A percentile compares a stretch with the other conserved stretches of the same genome.
Conservation (phyloP, 2,797 vertebrate genomes). For the Remorina albescens region DNA sequence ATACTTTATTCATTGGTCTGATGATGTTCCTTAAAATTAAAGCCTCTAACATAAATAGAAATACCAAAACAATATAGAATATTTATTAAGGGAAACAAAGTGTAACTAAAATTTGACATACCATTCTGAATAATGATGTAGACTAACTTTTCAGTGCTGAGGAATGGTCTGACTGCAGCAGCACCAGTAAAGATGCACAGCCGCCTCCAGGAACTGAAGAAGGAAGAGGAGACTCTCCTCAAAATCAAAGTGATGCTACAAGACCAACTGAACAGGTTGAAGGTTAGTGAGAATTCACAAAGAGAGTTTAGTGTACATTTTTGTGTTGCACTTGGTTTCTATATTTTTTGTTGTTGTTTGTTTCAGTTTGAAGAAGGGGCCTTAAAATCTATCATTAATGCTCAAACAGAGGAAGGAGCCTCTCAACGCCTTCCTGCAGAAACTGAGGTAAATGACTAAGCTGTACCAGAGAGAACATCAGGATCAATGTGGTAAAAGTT, state of each 20-base stretch:
- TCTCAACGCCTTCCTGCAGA: conserved; percentile 68
- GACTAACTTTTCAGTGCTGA: conserved; percentile 44
- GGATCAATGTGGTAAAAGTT: not conserved
- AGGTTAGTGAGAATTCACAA: conserved; percentile 67
- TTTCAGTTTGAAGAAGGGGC: conserved; percentile 88
- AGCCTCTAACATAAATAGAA: not conserved
- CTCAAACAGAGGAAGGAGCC: conserved; percentile 78
- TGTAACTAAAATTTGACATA: not conserved
- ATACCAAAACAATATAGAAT: not conserved
- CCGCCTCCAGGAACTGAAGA: conserved; percentile 88
- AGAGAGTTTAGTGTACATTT: not conserved
- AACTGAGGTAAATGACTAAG: conserved; percentile 59
- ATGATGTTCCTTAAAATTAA: too few relatives aligned
- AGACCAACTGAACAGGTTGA: conserved; percentile 88
- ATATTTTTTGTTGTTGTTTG: conserved; percentile 16
- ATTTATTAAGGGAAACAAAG: not conserved
- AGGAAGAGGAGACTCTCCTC: conserved; percentile 90
- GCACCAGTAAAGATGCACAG: conserved; percentile 84
- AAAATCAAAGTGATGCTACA: conserved; percentile 89
- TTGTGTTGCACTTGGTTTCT: not conserved
- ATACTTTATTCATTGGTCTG: too few relatives aligned
- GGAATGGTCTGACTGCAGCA: conserved; percentile 79
- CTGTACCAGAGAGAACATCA: not conserved
- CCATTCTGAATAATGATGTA: not conserved
- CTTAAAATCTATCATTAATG: conserved; percentile 87